Percentiles rank a stretch among this genome's conserved stretches.
phyloP scores from a whole-genome alignment of 2,113 vertebrate genomes.

The Excalfactoria chinensis region DNA sequence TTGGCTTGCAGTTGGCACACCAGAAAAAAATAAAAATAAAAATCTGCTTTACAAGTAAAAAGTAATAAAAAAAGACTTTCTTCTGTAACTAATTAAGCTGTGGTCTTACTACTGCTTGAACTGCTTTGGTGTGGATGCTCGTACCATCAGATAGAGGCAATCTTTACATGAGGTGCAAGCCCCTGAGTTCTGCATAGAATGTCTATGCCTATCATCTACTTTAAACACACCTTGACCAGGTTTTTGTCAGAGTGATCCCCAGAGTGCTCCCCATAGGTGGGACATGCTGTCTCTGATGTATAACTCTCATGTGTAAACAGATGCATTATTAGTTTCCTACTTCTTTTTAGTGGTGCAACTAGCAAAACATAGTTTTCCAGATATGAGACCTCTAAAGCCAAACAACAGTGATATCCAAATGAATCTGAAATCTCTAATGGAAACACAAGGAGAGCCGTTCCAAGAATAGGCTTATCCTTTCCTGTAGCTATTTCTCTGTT shows the following conservation, averaged over 20 bases:
- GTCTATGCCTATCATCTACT: not conserved
- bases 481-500: not conserved
- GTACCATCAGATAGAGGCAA: not conserved
- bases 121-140: not conserved
- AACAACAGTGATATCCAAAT: not conserved
- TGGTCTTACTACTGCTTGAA: not conserved
- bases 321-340: not conserved
- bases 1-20: not conserved
- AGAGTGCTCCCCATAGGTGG: not conserved
- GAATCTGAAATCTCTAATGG: not conserved
- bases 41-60: not conserved
- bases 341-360: not conserved
- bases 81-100: not conserved
- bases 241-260: not conserved
- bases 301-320: not conserved
- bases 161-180: not conserved
- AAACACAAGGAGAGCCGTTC: not conserved
- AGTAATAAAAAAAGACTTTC: not conserved
- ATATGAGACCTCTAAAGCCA: not conserved
- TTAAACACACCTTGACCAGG: not conserved
- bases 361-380: not conserved
- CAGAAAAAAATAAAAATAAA: not conserved
- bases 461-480: not conserved
- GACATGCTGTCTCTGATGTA: not conserved
- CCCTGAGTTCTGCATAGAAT: not conserved